These are phyloP conservation scores for Spinus olivaceus DNA, from an alignment of 2,797 vertebrate species.

Conservation along the genomic window DNA sequence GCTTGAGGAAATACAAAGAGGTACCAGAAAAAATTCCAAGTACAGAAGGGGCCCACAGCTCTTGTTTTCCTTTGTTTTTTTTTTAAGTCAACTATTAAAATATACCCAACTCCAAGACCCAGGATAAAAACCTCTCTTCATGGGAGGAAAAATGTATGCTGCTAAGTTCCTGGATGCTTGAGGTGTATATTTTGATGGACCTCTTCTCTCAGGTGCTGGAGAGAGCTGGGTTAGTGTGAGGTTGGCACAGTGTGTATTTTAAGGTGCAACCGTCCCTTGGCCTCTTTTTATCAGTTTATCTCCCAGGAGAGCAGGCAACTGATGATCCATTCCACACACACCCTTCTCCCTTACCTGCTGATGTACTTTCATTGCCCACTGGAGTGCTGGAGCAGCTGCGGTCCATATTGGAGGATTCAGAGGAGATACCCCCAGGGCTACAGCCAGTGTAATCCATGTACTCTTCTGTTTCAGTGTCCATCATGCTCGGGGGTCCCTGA, in stretches of 20 bases:
- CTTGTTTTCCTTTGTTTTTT: neutral
- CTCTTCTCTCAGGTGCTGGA: neutral
- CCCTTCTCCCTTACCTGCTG: conserved; percentile 82
- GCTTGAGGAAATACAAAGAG: neutral
- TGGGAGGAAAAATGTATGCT: neutral
- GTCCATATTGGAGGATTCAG: conserved; percentile 96
- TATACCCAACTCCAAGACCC: neutral
- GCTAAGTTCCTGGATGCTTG: neutral
- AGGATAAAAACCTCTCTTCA: neutral
- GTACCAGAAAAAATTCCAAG: neutral
- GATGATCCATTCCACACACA: neutral
- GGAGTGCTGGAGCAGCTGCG: conserved; percentile 98
- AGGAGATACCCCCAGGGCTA: conserved; percentile 92
- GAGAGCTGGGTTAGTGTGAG: neutral
- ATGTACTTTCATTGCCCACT: conserved; percentile 91
- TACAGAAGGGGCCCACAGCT: neutral
- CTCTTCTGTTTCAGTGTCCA: conserved; percentile 91
- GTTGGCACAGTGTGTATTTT: neutral
- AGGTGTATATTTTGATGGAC: neutral
- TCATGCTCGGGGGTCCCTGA: conserved; percentile 74
- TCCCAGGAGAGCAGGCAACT: neutral
- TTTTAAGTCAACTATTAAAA: neutral
- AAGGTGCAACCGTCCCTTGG: neutral
- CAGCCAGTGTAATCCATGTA: conserved; percentile 93
- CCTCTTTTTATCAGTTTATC: neutral